A percentile compares a stretch with the other conserved stretches of the same genome.
Conservation (phyloP, 2,888 invertebrate genomes). For the Pharmacophagus antenor region DNA sequence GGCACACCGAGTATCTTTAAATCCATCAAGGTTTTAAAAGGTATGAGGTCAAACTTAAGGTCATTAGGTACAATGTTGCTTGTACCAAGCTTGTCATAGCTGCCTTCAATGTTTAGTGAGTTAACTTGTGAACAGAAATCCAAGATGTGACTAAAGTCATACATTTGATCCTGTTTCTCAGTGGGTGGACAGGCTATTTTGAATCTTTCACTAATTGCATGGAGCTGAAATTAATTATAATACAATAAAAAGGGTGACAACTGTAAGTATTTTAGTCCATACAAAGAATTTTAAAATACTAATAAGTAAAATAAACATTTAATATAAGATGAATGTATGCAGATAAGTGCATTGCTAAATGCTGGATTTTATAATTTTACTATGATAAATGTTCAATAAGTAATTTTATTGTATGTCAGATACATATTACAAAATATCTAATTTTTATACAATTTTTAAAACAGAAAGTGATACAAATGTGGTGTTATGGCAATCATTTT, state of each 20-base stretch:
- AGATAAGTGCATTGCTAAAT: too few species aligned
- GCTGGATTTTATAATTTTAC: too few species aligned
- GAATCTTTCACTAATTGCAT: conserved; percentile 93
- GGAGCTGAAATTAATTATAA: conserved; percentile 82
- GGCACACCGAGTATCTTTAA: conserved; percentile 86
- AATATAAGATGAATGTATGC: too few species aligned
- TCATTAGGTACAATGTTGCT: conserved; percentile 93
- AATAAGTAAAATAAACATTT: conserved; percentile 17
- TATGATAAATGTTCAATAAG: too few species aligned
- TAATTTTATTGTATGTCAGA: too few species aligned
- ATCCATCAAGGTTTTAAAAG: conserved; percentile 89
- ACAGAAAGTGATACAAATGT: too few species aligned
- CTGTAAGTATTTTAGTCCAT: background rate
- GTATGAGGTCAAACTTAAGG: conserved; percentile 89
- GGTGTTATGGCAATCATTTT: too few species aligned
- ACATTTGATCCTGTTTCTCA: conserved; percentile 88
- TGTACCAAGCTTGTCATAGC: conserved; percentile 84
- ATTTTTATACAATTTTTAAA: too few species aligned
- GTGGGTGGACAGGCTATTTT: conserved; percentile 91
- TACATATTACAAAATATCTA: too few species aligned
- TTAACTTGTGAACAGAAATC: conserved; percentile 92
- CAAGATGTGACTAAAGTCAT: conserved; percentile 94
- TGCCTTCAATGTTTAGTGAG: conserved; percentile 85
- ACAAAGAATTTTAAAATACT: too few species aligned
- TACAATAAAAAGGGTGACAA: background rate